Conservation (phyloP, 1,140 invertebrate genomes). For the Ceratina australensis region DNA sequence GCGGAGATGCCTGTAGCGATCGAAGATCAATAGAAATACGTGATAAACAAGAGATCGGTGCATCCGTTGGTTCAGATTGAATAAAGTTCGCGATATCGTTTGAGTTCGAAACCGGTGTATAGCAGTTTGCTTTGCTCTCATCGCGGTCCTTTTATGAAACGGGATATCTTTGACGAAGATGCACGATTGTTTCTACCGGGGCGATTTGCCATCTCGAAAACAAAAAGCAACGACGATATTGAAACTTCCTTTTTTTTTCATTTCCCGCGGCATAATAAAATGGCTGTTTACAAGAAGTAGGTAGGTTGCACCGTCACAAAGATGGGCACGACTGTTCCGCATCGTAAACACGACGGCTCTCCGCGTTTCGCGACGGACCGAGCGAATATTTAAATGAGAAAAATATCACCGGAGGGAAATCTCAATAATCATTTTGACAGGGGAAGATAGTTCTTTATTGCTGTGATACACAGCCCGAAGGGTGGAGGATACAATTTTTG, state of each 20-base stretch:
- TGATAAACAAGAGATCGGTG: constrained; percentile 14
- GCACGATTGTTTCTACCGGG: background rate
- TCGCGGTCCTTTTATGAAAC: constrained; percentile 24
- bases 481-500: constrained; percentile 48
- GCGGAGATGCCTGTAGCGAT: constrained; percentile 6
- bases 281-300: background rate
- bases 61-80: constrained; percentile 9
- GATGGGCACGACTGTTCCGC: background rate
- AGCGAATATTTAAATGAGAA: too few species aligned
- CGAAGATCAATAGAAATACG: constrained; percentile 29
- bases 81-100: constrained; percentile 35
- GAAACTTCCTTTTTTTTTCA: background rate
- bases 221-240: background rate
- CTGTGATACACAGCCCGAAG: constrained; percentile 3
- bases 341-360: background rate
- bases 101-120: constrained; percentile 19
- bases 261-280: background rate
- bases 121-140: constrained; percentile 18
- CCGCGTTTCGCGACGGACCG: background rate
- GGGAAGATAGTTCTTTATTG: background rate
- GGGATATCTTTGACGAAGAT: constrained; percentile 21
- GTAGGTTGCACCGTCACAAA: background rate
- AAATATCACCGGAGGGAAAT: too few species aligned
- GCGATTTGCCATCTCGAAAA: background rate
- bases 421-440: too few species aligned